phyloP scores from a whole-genome alignment of 2,113 vertebrate species.

The Phodopus roborovskii region DNA sequence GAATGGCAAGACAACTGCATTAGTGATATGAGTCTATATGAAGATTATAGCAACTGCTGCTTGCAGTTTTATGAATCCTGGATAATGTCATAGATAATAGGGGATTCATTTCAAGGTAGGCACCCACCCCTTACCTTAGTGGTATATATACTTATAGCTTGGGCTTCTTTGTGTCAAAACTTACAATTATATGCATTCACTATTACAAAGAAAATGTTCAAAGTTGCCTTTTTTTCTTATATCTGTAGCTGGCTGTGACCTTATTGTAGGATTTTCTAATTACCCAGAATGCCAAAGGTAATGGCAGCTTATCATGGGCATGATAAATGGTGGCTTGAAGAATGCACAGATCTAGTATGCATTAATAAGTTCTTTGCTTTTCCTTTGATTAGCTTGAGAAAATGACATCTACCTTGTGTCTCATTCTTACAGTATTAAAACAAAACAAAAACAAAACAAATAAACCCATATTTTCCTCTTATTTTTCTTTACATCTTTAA shows the following conservation, averaged over 20 bases:
- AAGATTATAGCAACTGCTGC: not conserved
- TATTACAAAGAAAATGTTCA: not conserved
- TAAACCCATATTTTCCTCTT: not conserved
- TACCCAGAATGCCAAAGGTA: accelerated
- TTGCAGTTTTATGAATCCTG: not conserved
- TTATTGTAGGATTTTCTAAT: not conserved
- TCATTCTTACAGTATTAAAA: not conserved
- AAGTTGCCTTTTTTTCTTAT: not conserved
- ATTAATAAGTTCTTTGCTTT: not conserved
- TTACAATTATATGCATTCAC: not conserved
- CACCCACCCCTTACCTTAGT: not conserved
- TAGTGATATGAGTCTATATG: not conserved
- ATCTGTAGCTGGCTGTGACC: not conserved
- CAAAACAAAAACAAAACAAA: too few relatives aligned
- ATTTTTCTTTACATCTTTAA: not conserved
- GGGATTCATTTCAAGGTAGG: not conserved
- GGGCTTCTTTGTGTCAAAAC: not conserved
- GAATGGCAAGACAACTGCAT: not conserved
- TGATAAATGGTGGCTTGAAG: not conserved
- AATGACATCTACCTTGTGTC: not conserved
- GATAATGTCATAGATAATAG: not conserved
- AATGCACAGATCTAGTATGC: not conserved
- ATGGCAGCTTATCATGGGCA: accelerated
- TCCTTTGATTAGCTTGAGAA: not conserved
- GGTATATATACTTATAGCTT: not conserved